Conservation (phyloP, 2,797 vertebrate genomes). For the Rhynchonycteris naso region DNA sequence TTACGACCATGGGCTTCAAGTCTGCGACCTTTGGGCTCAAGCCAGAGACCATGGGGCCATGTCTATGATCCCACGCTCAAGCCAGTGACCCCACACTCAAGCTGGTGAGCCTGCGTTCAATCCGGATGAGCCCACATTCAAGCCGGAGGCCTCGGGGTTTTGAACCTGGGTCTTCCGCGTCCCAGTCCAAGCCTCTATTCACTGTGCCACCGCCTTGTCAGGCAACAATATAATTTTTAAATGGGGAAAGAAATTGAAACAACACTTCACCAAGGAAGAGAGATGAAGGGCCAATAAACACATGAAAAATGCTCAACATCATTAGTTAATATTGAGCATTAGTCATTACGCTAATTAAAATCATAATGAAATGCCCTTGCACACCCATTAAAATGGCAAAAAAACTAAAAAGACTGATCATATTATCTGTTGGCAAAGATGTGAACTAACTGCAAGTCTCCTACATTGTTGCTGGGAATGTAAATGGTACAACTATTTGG, state of each 20-base stretch:
- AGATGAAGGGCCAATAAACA: background rate
- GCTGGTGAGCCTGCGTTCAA: no score
- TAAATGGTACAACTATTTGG: background rate
- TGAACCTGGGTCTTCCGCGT: no score
- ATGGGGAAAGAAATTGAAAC: slow-evolving; percentile 13
- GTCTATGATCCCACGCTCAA: no score
- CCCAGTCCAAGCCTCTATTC: no score
- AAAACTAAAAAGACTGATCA: background rate
- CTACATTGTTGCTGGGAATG: background rate
- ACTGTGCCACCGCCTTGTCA: no score
- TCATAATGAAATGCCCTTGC: background rate
- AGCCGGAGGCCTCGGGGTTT: no score
- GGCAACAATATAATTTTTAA: slow-evolving; percentile 5
- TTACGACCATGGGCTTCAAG: no score
- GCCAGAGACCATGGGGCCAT: no score
- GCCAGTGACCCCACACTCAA: no score
- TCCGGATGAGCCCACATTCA: no score
- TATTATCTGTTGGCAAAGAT: background rate
- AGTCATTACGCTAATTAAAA: slow-evolving; percentile 57
- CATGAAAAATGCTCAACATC: slow-evolving; percentile 15
- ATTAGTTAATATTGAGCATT: slow-evolving; percentile 17
- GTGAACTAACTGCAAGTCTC: slow-evolving; percentile 10
- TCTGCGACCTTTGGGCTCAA: no score
- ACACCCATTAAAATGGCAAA: slow-evolving; percentile 4
- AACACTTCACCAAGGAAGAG: background rate